Conservation (phyloP, 2,797 vertebrate genomes). For the Salarias fasciatus region DNA sequence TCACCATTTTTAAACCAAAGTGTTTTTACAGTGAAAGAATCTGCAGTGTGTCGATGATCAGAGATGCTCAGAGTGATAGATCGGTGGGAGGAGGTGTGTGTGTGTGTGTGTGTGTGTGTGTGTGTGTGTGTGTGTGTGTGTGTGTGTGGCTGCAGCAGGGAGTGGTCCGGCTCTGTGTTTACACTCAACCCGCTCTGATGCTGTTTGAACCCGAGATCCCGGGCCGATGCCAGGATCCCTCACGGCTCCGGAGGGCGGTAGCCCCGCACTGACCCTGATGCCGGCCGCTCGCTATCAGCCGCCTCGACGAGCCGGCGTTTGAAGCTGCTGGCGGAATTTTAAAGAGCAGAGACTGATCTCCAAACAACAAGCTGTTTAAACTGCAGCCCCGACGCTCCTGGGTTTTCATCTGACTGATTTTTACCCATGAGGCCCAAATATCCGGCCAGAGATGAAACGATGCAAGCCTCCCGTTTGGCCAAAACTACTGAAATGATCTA, state of each 20-base stretch:
- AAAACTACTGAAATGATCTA: not conserved
- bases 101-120: slow-evolving; percentile 44
- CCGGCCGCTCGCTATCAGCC: slow-evolving; percentile 41
- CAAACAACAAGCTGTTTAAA: slow-evolving; percentile 44
- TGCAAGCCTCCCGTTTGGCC: slow-evolving; percentile 1
- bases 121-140: slow-evolving; percentile 45
- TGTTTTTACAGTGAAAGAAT: too few relatives aligned
- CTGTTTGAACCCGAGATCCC: slow-evolving; percentile 67
- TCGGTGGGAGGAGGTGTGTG: slow-evolving; percentile 18
- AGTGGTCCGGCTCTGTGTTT: slow-evolving; percentile 59
- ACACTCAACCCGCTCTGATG: slow-evolving; percentile 56
- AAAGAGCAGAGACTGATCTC: slow-evolving; percentile 14
- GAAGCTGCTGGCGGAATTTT: slow-evolving; percentile 54
- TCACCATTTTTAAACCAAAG: too few relatives aligned
- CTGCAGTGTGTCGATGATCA: slow-evolving; percentile 7
- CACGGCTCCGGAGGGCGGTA: slow-evolving; percentile 50
- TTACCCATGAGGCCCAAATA: slow-evolving; percentile 15
- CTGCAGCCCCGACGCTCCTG: slow-evolving; percentile 33
- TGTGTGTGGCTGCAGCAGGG: slow-evolving; percentile 37
- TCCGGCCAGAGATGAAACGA: slow-evolving; percentile 28
- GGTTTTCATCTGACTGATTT: slow-evolving; percentile 50
- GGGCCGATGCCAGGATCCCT: slow-evolving; percentile 57
- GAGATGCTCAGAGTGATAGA: not conserved
- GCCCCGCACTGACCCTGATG: slow-evolving; percentile 58
- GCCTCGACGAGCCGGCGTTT: too few relatives aligned